phyloP scores from a whole-genome alignment of 2,888 invertebrate genomes.

The Camptogramma bilineatum region DNA sequence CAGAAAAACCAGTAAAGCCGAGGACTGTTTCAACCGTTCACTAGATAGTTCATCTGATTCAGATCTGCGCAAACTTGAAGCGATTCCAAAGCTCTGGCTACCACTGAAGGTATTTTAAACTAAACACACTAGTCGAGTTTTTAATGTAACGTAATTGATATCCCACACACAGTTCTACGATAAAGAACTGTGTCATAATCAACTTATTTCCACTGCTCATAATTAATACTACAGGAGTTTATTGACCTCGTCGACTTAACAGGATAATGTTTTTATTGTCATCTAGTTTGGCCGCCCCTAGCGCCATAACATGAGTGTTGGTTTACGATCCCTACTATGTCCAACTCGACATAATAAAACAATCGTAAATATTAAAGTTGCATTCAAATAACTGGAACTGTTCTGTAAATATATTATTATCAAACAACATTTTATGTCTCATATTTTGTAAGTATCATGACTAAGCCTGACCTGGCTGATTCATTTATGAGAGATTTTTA shows the following conservation, averaged over 20 bases:
- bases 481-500: background rate
- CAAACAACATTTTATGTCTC: constrained; percentile 4
- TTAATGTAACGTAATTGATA: background rate
- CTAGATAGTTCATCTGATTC: too few species aligned
- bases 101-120: too few species aligned
- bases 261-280: constrained; percentile 47
- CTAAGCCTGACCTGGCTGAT: background rate
- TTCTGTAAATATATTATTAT: constrained; percentile 6
- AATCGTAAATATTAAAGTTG: constrained; percentile 63
- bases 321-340: constrained; percentile 55
- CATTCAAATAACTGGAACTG: constrained; percentile 50
- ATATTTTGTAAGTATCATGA: constrained; percentile 5
- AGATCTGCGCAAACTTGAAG: too few species aligned
- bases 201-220: constrained; percentile 8
- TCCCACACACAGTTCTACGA: background rate
- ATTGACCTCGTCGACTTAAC: constrained; percentile 43
- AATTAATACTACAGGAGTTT: constrained; percentile 37
- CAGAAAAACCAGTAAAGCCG: too few species aligned
- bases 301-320: constrained; percentile 46
- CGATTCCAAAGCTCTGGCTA: too few species aligned
- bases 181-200: constrained; percentile 11
- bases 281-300: constrained; percentile 50
- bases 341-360: constrained; percentile 60
- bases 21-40: too few species aligned
- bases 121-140: background rate